These are phyloP conservation scores for Cylloceria caligata DNA, from an alignment of 2,888 invertebrate species.

Conservation along the genomic window DNA sequence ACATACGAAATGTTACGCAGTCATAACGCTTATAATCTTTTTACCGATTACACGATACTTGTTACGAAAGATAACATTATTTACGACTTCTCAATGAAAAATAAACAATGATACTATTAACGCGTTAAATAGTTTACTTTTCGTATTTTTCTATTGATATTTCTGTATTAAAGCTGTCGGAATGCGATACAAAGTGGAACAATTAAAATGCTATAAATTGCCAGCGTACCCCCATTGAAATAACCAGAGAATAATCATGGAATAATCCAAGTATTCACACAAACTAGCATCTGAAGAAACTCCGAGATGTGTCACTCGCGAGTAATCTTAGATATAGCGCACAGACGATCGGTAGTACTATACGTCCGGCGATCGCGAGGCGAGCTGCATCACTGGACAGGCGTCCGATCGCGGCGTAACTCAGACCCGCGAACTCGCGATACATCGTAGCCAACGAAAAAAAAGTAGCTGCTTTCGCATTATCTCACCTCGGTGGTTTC, in stretches of 20 bases:
- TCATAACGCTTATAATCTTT: neutral
- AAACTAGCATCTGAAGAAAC: slow-evolving; percentile 10
- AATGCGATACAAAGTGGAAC: too few species aligned
- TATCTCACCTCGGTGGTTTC: slow-evolving; percentile 81
- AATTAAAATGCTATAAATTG: neutral
- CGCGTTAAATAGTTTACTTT: neutral
- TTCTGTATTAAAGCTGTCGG: neutral
- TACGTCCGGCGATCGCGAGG: slow-evolving; percentile 61
- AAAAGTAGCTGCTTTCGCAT: slow-evolving; percentile 65
- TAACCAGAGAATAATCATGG: slow-evolving; percentile 1
- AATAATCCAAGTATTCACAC: slow-evolving; percentile 1
- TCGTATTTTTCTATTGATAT: neutral
- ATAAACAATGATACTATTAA: neutral
- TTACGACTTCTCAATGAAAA: neutral
- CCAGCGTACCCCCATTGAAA: slow-evolving; percentile 58
- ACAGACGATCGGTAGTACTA: slow-evolving; percentile 23
- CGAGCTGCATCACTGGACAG: slow-evolving; percentile 66
- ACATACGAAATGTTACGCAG: neutral
- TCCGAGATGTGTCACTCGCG: slow-evolving; percentile 44
- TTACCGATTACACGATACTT: neutral
- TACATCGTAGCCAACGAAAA: slow-evolving; percentile 53
- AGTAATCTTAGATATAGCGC: slow-evolving; percentile 15
- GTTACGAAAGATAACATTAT: neutral
- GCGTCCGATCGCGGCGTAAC: slow-evolving; percentile 48
- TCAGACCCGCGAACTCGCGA: slow-evolving; percentile 56